Evolutionary conservation across 2,797 vertebrate genomes (phyloP), one percentile per base, ranked within the genome.

Genomic region (Tamandua tetradactyla): DNA sequence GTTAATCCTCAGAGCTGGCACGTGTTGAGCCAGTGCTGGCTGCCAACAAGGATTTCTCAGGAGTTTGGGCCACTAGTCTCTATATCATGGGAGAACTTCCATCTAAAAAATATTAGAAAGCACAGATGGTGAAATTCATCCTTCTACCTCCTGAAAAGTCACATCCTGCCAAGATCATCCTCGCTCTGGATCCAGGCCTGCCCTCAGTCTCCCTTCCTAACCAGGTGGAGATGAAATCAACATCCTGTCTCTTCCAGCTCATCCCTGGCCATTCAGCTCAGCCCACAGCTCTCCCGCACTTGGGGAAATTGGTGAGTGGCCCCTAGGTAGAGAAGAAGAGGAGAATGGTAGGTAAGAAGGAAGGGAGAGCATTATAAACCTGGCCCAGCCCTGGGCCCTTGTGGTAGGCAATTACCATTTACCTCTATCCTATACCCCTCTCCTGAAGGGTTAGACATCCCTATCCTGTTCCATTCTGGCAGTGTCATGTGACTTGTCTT

Each of bases 171-270:
- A 82, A 42, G 27, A 95, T 84, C 32, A n/a, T 91, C n/a, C 91
- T 80, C 72, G 93, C 55, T 86, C 55, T 92, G 11, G 14, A 89
- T 57, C 20, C 18, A 40, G n/a, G 5, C 74, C 25, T 96, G 80
- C 52, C 66, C 44, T 93, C 79, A 64, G 49, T 89, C 94, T 96
- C 79, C 82, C 93, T 89, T 25, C 66, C 95, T 55, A 72, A 69
- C 82, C 42, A 87, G 75, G 69, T 90, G 66, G 87, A 95, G 92
- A 95, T 91, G 87, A 95, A 93, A 91, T 95, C 87, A 95, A 68
- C 42, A 47, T 93, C 32, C 74, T 94, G 84, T 27, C 84, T 95
- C 64, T 27, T 61, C 8, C 62, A 82, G 12, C 25, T 89, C 74
- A 52, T 52, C 57, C 32, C 44, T 71, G 59, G 47, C 13, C 10